Conservation (phyloP, 2,888 invertebrate genomes). For the Tachina fera region DNA sequence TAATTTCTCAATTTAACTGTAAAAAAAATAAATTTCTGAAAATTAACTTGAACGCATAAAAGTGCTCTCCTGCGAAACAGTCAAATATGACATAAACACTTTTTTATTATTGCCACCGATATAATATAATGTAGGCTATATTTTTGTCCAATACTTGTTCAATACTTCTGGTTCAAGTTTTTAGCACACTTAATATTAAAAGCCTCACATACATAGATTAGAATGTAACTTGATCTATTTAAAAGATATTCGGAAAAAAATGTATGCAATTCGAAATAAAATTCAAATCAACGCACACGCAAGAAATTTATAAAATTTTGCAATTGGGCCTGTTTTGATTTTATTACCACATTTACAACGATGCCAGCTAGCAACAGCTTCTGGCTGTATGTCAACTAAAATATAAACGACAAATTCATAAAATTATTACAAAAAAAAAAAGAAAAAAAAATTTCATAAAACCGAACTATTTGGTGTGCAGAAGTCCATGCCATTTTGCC, state of each 20-base stretch:
- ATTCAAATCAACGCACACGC: conserved; percentile 20
- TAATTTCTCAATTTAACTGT: too few species aligned
- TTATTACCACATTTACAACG: conserved; percentile 14
- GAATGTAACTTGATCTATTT: not conserved
- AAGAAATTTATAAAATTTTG: conserved; percentile 34
- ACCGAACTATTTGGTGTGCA: conserved; percentile 20
- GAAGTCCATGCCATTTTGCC: conserved; percentile 40
- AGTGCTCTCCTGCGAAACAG: too few species aligned
- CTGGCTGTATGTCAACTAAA: not conserved
- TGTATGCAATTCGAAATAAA: not conserved
- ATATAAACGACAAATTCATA: conserved; percentile 14
- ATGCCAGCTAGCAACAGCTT: conserved; percentile 3
- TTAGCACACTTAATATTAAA: too few species aligned
- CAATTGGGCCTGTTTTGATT: conserved; percentile 4
- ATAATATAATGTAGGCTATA: too few species aligned
- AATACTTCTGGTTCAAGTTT: too few species aligned
- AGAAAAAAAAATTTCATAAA: not conserved
- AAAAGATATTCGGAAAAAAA: not conserved
- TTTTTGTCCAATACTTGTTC: too few species aligned
- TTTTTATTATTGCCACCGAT: too few species aligned
- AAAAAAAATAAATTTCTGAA: too few species aligned
- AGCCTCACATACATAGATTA: too few species aligned
- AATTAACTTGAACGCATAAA: too few species aligned
- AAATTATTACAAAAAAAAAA: not conserved
- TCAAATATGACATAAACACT: too few species aligned